Base-by-base conservation (phyloP, 1,140 invertebrate species). In the Calycopis cecrops region DNA sequence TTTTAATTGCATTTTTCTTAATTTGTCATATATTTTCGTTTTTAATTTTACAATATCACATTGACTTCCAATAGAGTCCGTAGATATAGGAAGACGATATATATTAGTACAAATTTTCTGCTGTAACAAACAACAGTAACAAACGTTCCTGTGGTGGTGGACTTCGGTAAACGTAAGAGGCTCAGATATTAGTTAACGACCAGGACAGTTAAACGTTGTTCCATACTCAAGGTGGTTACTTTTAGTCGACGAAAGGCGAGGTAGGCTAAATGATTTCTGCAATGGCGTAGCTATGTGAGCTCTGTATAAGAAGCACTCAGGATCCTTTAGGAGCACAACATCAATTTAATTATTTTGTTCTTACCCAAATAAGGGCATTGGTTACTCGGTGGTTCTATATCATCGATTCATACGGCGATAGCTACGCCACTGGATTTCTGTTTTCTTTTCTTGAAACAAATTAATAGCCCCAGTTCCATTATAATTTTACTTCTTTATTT, bases 111-210 rank as follows among this genome's bases (percentile, higher is more conserved):
- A 74, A 72, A 70, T 35, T 63, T 67, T 60, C 71, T 71, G 71
- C 73, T 76, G 79, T 83, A 83, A 83, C 74, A n/a, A n/a, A n/a
- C n/a, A n/a, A n/a, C n/a, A 72, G 64, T 62, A 64, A 70, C 69
- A 76, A 80, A 79, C 72, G 70, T 76, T 71, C 68, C 71, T 62
- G 58, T 68, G 82, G 82, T 83, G 79, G 79, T 82, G 79, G 82
- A 74, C 48, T 52, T 51, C 48, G 48, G 35, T 49, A 33, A 42
- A 53, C 42, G 56, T 49, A 53, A 69, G 72, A 73, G 72, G 65
- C 65, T 74, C 67, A 47, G 52, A 63, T 34, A 40, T 44, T 42
- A 47, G 18, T 28, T 28, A 28, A 28, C 21, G 21, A 47, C 28
- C 48, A 28, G 38, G 33, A 17, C 48, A 34, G 35, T 57, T 42